These are phyloP conservation scores for Pediacus dermestoides DNA, from an alignment of 2,888 invertebrate genomes.

Conservation along the genomic window DNA sequence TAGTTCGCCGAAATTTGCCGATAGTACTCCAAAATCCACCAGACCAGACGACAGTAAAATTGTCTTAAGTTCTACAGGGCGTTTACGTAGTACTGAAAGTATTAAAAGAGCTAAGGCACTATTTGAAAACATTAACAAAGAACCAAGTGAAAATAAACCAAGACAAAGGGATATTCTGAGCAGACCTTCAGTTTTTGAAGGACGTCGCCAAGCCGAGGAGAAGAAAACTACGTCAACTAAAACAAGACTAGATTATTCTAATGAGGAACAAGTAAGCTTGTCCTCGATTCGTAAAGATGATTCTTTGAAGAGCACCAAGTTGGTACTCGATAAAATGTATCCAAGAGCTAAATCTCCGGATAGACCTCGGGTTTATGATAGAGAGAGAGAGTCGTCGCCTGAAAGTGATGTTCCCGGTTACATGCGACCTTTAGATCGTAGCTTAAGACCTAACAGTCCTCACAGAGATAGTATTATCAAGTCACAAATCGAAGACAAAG, in stretches of 20 bases:
- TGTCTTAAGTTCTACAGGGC: constrained; percentile 38
- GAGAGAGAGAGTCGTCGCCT: constrained; percentile 17
- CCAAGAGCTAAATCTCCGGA: constrained; percentile 5
- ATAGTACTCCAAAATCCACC: constrained; percentile 39
- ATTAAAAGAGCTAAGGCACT: constrained; percentile 67
- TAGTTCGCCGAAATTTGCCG: constrained; percentile 23
- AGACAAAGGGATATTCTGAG: constrained; percentile 52
- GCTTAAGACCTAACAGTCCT: constrained; percentile 29
- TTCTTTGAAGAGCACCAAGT: constrained; percentile 27
- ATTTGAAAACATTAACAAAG: constrained; percentile 60
- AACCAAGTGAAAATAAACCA: constrained; percentile 26
- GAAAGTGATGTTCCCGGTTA: constrained; percentile 38
- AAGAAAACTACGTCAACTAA: constrained; percentile 13
- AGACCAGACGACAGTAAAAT: constrained; percentile 41
- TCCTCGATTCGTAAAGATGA: constrained; percentile 16
- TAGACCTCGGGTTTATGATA: too few species aligned
- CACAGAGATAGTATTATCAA: constrained; percentile 27
- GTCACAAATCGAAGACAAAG: not conserved
- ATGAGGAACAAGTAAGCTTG: constrained; percentile 16
- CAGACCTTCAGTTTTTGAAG: constrained; percentile 53
- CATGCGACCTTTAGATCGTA: constrained; percentile 42
- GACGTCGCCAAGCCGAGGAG: constrained; percentile 24
- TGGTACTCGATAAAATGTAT: constrained; percentile 22
- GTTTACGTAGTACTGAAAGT: constrained; percentile 59
- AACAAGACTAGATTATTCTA: constrained; percentile 16